A percentile compares a stretch with the other conserved stretches of the same genome.
Evolutionary conservation across 2,113 vertebrate genomes (phyloP).

Genomic region (Gymnocephalus cernua): DNA sequence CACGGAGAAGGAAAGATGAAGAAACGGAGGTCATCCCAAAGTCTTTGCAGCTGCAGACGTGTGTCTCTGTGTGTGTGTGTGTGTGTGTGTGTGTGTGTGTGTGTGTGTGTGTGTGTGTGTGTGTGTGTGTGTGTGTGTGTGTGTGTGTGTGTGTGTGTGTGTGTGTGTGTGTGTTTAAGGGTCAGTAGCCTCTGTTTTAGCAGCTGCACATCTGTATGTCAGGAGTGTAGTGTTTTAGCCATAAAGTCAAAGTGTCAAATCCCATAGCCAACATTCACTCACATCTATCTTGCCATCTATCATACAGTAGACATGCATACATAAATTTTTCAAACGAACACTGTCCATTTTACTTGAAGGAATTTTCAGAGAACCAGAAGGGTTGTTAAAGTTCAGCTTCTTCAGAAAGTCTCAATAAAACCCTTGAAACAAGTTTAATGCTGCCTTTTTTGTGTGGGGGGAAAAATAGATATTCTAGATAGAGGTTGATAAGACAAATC

Average conservation of each 20-base stretch:
- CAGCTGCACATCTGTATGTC: constrained; percentile 66
- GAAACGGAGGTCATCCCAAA: constrained; percentile 53
- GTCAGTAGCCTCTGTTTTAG: constrained; percentile 62
- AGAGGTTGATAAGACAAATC: not conserved
- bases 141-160: constrained; percentile 6
- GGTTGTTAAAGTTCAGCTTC: constrained; percentile 11
- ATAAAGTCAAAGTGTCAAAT: constrained; percentile 57
- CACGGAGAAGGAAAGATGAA: constrained; percentile 39
- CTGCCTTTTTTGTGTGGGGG: not conserved
- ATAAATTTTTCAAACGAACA: constrained; percentile 28
- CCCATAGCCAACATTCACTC: constrained; percentile 15
- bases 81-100: constrained; percentile 2
- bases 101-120: constrained; percentile 18
- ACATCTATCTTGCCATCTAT: not conserved
- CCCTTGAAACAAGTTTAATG: not conserved
- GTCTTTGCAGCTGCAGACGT: constrained; percentile 69
- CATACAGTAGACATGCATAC: not conserved
- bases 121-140: not conserved
- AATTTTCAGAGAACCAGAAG: not conserved
- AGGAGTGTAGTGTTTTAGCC: constrained; percentile 42
- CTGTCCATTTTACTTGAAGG: not conserved
- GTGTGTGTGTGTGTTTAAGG: constrained; percentile 29
- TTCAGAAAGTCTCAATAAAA: constrained; percentile 3
- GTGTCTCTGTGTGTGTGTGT: not conserved
- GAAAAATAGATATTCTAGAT: not conserved